Evolutionary conservation across 2,797 vertebrate species (phyloP), one percentile per base, ranked within the genome.

Genomic region (Arrhamphus sclerolepis): DNA sequence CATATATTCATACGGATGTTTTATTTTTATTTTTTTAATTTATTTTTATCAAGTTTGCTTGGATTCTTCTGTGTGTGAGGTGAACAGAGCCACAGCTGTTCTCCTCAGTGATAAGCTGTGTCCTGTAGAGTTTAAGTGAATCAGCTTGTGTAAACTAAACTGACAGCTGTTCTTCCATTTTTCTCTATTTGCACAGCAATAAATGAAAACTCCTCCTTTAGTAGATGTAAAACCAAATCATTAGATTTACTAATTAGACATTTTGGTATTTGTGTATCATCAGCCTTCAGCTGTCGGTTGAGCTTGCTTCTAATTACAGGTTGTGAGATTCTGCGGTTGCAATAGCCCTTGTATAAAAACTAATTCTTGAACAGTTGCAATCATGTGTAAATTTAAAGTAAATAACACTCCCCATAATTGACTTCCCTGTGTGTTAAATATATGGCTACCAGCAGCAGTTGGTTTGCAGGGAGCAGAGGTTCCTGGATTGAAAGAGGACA

Each of bases 41-140:
- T n/a, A n/a, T n/a, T n/a, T 74, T 55, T 24, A 40, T 19, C 26
- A 3, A 5, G 2, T 56, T 67, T 16, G 8, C 65, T 29, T 43
- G 34, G 1, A 48, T 44, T 10, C 18, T n/a, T 44, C 18, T 29
- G 7, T 19, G 0, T 34, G 13, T 53, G 24, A 22, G 7, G 53
- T 56, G 1, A 24, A 19, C 8, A 9, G 20, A 9, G 31, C 31
- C 18, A 21, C 8, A 46, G 7, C n/a, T 60, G 8, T 70, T 41
- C 24, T 3, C 24, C 24, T 3, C 24, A 26, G 24, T 46, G 47
- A 24, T 6, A 8, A 14, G 3, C 24, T 52, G 16, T 19, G 17
- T 26, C 7, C 46, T 50, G 42, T 10, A 34, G n/a, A 41, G 11
- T 28, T 54, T 7, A 11, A 38, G 34, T 38, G 13, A 38, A 3